A percentile compares a stretch with the other conserved stretches of the same genome.
phyloP scores from a whole-genome alignment of 1,140 invertebrate species.

The Drosophila orosa region DNA sequence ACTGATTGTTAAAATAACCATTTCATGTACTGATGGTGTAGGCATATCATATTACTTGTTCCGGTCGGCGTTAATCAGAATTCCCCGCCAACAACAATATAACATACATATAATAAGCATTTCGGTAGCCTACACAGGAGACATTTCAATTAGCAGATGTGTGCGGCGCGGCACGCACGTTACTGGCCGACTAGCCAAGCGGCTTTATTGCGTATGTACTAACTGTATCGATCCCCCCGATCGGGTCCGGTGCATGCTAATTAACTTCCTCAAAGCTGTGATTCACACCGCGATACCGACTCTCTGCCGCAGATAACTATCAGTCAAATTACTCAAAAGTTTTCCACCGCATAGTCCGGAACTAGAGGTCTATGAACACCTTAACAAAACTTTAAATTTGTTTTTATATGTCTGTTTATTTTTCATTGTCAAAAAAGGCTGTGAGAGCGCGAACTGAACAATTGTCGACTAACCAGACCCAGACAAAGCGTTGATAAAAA shows the following conservation, averaged over 20 bases:
- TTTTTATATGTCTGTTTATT: constrained; percentile 15
- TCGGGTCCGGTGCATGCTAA: constrained; percentile 57
- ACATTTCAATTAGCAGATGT: constrained; percentile 32
- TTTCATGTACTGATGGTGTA: constrained; percentile 4
- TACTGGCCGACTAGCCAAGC: constrained; percentile 12
- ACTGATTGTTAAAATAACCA: no score
- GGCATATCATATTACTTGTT: constrained; percentile 25
- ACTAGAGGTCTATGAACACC: constrained; percentile 43
- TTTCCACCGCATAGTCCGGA: constrained; percentile 51
- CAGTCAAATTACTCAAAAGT: constrained; percentile 37
- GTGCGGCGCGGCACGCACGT: constrained; percentile 33
- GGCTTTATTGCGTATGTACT: constrained; percentile 36
- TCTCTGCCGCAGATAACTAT: constrained; percentile 9
- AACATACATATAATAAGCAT: constrained; percentile 2
- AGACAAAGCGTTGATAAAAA: constrained; percentile 53
- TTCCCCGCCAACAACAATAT: background rate
- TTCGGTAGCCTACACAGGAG: constrained; percentile 22
- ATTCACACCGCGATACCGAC: constrained; percentile 5
- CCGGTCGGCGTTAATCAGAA: constrained; percentile 28
- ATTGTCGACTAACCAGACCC: constrained; percentile 38
- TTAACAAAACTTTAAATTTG: constrained; percentile 29
- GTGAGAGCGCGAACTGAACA: constrained; percentile 13
- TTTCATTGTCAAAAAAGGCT: constrained; percentile 28
- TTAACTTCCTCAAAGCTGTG: constrained; percentile 67
- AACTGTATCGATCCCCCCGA: constrained; percentile 47